Conservation (phyloP, 2,113 vertebrate genomes). For the Leuciscus idus region DNA sequence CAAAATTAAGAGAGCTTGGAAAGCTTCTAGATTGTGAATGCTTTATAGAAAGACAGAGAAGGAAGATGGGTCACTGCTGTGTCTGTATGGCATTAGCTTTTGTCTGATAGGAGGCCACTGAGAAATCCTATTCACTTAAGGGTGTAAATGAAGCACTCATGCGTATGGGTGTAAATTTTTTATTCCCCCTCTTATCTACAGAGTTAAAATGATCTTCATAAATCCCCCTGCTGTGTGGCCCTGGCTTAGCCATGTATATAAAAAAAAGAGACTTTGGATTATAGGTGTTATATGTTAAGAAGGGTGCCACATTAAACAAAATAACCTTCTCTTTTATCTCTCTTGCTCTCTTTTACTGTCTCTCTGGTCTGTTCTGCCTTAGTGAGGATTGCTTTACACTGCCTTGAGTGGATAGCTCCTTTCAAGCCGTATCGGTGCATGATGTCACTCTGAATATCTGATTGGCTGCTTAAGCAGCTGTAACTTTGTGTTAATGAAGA, state of each 20-base stretch:
- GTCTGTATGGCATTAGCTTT: slow-evolving; percentile 34
- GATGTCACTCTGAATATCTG: slow-evolving; percentile 1
- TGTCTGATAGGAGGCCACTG: slow-evolving; percentile 45
- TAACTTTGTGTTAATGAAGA: slow-evolving; percentile 10
- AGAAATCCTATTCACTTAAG: slow-evolving; percentile 57
- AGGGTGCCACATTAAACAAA: slow-evolving; percentile 39
- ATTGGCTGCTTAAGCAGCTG: slow-evolving; percentile 15
- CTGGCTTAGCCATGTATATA: slow-evolving; percentile 49
- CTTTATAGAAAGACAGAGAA: background rate
- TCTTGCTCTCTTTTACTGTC: background rate
- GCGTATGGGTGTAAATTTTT: slow-evolving; percentile 57
- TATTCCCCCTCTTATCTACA: slow-evolving; percentile 58
- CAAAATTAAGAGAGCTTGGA: slow-evolving; percentile 1
- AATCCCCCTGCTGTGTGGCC: slow-evolving; percentile 35
- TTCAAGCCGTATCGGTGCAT: background rate
- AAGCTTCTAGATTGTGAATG: slow-evolving; percentile 5
- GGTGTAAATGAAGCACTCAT: slow-evolving; percentile 58
- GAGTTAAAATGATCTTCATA: slow-evolving; percentile 58
- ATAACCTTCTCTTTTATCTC: slow-evolving; percentile 30
- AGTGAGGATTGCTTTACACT: slow-evolving; percentile 11
- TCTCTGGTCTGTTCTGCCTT: background rate
- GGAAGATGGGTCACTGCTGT: slow-evolving; percentile 27
- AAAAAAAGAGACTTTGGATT: slow-evolving; percentile 36
- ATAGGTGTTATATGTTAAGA: slow-evolving; percentile 54
- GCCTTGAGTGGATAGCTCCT: background rate